Evolutionary conservation across 2,888 invertebrate genomes (phyloP), one percentile per base, ranked within the genome.

Genomic region (Drosophila emarginata): DNA sequence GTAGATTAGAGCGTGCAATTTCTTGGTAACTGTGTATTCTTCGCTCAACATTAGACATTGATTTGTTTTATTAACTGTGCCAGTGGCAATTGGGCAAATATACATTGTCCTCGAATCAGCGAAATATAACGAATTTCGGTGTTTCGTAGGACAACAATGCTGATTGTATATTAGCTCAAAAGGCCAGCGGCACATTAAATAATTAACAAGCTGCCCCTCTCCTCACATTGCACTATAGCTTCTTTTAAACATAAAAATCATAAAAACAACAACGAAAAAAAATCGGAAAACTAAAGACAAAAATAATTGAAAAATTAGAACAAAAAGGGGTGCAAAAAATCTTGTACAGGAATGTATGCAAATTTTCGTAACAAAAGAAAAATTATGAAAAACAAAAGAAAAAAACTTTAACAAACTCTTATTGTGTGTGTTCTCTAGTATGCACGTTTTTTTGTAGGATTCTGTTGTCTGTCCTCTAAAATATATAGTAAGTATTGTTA

Each of bases 321-420:
- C 52, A 53, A 62, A 57, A 37, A 3, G 60, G 69, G 28, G 15
- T 52, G 39, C 37, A 60, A 67, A 64, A 77, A 85, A 78, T 80
- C 59, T 80, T 85, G 77, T 89, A 87, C 88, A 90, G 90, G 90
- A 90, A 90, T 90, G 90, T 90, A 87, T 87, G 84, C 84, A 89
- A 82, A 84, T 78, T 64, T 77, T 72, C 72, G 54, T 64, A 71
- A 28, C 68, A 64, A 68, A 67, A 67, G 57, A 61, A 51, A 67
- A 61, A 57, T 61, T 61, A 68, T 67, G 32, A 54, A 40, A 28
- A 67, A 60, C 39, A 58, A 71, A 72, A 86, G 77, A 84, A 87
- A 81, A 74, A 79, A 87, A 78, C 80, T 85, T 82, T 80, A 85
- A 87, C 85, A 85, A 85, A 85, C 80, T 85, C 69, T 72, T 82